A percentile compares a stretch with the other conserved stretches of the same genome.
phyloP scores from a whole-genome alignment of 2,888 invertebrate species.

The Therioaphis trifolii region DNA sequence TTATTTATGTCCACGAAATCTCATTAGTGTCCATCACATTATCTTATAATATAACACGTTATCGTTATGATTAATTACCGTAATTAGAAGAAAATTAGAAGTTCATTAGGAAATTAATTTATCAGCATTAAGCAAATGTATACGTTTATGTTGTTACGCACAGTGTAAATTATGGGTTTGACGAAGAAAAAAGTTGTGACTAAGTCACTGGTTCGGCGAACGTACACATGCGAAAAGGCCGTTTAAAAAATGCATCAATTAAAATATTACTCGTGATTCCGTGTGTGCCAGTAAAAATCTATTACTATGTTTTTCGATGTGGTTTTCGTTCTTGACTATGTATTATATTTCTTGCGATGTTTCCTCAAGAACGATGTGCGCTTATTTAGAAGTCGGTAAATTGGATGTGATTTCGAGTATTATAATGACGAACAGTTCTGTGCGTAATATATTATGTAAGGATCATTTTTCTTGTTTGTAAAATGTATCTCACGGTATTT shows the following conservation, averaged over 20 bases:
- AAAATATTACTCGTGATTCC: too few species aligned
- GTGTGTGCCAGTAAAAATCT: too few species aligned
- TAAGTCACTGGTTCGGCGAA: too few species aligned
- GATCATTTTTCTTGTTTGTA: not conserved
- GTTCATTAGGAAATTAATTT: not conserved
- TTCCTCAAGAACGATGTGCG: too few species aligned
- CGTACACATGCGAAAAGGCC: too few species aligned
- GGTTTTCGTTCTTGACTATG: too few species aligned
- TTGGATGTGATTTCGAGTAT: not conserved
- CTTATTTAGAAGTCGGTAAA: too few species aligned
- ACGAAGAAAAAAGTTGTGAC: not conserved
- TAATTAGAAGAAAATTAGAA: conserved; percentile 34
- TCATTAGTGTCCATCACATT: conserved; percentile 17
- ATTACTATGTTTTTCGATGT: too few species aligned
- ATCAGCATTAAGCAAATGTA: not conserved
- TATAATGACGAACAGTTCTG: not conserved
- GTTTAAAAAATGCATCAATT: too few species aligned
- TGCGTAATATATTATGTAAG: too few species aligned
- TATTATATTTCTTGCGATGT: too few species aligned
- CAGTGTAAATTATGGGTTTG: too few species aligned
- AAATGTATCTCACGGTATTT: conserved; percentile 5
- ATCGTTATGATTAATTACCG: conserved; percentile 2
- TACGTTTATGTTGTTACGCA: not conserved
- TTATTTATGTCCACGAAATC: not conserved
- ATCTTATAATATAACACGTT: not conserved